Conservation (phyloP, 2,113 vertebrate species). For the Paralichthys olivaceus region DNA sequence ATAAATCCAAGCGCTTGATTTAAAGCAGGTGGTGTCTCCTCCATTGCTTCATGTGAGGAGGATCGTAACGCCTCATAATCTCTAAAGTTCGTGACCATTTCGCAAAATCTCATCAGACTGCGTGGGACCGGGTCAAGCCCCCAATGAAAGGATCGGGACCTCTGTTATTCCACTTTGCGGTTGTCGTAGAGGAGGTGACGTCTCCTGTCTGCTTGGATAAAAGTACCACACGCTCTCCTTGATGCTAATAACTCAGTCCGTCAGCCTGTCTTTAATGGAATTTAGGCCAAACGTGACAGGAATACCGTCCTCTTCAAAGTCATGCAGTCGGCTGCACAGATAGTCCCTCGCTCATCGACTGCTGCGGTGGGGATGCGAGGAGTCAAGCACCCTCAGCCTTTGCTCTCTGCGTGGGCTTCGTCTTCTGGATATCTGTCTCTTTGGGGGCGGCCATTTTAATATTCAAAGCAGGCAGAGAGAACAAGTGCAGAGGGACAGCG, state of each 20-base stretch:
- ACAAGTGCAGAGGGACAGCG: slow-evolving; percentile 80
- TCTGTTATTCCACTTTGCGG: slow-evolving; percentile 7
- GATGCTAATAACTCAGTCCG: slow-evolving; percentile 53
- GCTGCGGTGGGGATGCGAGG: slow-evolving; percentile 45
- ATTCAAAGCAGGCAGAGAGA: slow-evolving; percentile 79
- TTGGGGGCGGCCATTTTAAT: slow-evolving; percentile 78
- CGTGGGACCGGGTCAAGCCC: background rate
- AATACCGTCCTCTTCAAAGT: slow-evolving; percentile 64
- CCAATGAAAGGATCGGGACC: slow-evolving; percentile 2
- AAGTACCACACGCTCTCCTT: slow-evolving; percentile 36
- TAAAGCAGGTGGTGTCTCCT: background rate
- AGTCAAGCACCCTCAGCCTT: slow-evolving; percentile 70
- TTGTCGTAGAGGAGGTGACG: slow-evolving; percentile 1
- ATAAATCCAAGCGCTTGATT: background rate
- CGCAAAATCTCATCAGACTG: slow-evolving; percentile 13
- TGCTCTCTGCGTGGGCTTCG: slow-evolving; percentile 74
- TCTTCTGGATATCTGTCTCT: slow-evolving; percentile 77
- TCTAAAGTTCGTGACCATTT: background rate
- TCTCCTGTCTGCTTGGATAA: slow-evolving; percentile 29
- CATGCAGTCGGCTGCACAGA: slow-evolving; percentile 29
- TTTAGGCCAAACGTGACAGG: slow-evolving; percentile 76
- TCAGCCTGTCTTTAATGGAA: slow-evolving; percentile 62
- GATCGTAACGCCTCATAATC: background rate
- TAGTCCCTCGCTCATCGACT: slow-evolving; percentile 55
- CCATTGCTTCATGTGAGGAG: background rate